Percentiles rank a stretch among this genome's conserved stretches.
These are phyloP conservation scores for Encarsia formosa DNA, from an alignment of 2,888 invertebrate species.

Conservation along the genomic window DNA sequence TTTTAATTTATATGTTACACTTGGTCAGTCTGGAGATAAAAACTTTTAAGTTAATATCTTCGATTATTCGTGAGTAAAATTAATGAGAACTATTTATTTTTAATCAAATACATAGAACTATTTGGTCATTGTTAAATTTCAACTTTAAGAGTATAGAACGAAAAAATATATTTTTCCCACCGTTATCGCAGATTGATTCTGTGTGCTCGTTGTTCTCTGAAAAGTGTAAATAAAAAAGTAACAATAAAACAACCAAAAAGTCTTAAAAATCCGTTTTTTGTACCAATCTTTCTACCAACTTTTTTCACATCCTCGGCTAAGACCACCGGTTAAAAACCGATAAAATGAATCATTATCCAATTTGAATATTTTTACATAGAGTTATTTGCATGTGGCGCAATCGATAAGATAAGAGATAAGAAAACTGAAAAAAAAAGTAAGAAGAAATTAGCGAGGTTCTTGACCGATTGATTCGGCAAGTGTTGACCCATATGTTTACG, in stretches of 20 bases:
- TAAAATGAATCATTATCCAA: constrained; percentile 5
- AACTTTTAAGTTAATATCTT: no score
- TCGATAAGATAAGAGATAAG: constrained; percentile 4
- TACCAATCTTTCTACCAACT: background rate
- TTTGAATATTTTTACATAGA: constrained; percentile 19
- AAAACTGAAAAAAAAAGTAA: background rate
- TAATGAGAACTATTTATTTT: no score
- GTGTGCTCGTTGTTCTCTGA: constrained; percentile 11
- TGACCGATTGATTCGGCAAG: constrained; percentile 3
- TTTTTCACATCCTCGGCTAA: background rate
- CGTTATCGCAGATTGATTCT: constrained; percentile 12
- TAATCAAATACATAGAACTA: no score
- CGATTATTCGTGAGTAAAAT: no score
- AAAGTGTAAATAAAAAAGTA: constrained; percentile 21
- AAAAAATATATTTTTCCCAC: constrained; percentile 10
- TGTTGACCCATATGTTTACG: constrained; percentile 13
- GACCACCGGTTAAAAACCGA: background rate
- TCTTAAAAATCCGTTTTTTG: background rate
- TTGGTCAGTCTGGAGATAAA: no score
- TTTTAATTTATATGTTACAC: no score
- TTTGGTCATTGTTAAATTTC: no score
- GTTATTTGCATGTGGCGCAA: constrained; percentile 12
- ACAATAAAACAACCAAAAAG: constrained; percentile 8
- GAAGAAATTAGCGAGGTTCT: background rate
- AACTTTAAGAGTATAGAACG: no score